Evolutionary conservation across 2,797 vertebrate genomes (phyloP).

Genomic region (Sphaeramia orbicularis): DNA sequence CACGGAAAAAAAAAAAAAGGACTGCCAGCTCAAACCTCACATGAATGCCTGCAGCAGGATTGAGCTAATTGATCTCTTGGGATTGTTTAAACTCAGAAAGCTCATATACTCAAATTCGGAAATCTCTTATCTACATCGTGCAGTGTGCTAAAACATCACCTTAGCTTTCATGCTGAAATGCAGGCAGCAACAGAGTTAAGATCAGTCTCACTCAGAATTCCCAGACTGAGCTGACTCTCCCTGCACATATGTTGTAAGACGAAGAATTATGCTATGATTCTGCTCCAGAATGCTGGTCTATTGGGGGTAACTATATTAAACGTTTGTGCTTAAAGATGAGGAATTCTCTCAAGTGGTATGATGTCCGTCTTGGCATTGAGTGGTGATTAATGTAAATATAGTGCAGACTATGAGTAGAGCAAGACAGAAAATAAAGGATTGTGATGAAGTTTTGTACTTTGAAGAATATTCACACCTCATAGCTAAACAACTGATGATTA

Average conservation of each 20-base stretch:
- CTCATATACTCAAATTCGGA: constrained; percentile 24
- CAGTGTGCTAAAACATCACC: constrained; percentile 9
- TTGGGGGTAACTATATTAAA: neutral
- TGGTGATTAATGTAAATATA: neutral
- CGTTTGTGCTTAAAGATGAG: neutral
- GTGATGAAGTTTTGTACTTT: neutral
- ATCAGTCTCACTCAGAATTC: constrained; percentile 19
- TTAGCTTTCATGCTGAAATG: constrained; percentile 18
- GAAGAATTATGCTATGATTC: constrained; percentile 4
- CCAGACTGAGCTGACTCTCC: constrained; percentile 2
- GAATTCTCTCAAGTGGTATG: neutral
- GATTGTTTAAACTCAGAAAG: constrained; percentile 46
- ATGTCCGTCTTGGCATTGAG: neutral
- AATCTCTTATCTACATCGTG: constrained; percentile 51
- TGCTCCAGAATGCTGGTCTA: neutral
- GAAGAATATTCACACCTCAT: neutral
- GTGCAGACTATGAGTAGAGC: neutral
- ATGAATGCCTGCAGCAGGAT: constrained; percentile 46
- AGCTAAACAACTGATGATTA: neutral
- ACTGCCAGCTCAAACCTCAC: constrained; percentile 46
- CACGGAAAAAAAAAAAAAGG: neutral
- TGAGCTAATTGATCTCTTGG: constrained; percentile 56
- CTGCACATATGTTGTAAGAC: constrained; percentile 6
- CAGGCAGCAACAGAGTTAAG: constrained; percentile 2
- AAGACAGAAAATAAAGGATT: neutral